Base-by-base conservation (phyloP, 2,888 invertebrate genomes). In the Drosophila neotestacea region DNA sequence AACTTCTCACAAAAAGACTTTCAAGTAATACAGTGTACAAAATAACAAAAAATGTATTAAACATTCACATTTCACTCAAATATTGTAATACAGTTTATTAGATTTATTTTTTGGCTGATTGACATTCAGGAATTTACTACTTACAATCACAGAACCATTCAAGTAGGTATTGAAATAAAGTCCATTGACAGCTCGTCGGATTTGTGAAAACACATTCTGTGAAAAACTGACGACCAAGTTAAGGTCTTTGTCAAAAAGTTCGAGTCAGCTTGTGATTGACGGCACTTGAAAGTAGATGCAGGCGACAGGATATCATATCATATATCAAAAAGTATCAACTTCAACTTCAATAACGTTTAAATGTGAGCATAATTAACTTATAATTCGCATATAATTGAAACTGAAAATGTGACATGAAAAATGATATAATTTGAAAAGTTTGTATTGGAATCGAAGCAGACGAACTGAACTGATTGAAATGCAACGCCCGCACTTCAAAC, bases 341-440 rank as follows among this genome's bases (percentile, higher is more conserved):
- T 47, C 6, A n/a, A 46, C 38, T 28, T 47, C 6, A n/a, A 46
- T 46, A 22, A 22, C 22, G 22, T 22, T 22, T 22, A 32, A 44
- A 32, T 61, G 34, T 22, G 46, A 30, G n/a, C 13, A 27, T 48
- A 38, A 36, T 70, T 5, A 28, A 54, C 32, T 16, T 36, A 42
- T 44, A 30, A 32, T 34, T 36, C 42, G n/a, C 16, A 58, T 36
- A 58, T 58, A 63, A 55, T 63, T 56, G 58, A 64, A 51, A 50
- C 41, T 41, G 54, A 51, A 44, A 41, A 54, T 22, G 34, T 48
- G 47, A 36, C 44, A 60, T 50, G 61, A 38, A 39, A 47, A 66
- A 62, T 59, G 52, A 48, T 63, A 63, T 44, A 34, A 75, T 64
- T 73, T 60, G 63, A 60, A 67, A 56, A 59, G 62, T 60, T 48